Evolutionary conservation across 2,888 invertebrate genomes (phyloP).

Genomic region (Cactoblastis cactorum): DNA sequence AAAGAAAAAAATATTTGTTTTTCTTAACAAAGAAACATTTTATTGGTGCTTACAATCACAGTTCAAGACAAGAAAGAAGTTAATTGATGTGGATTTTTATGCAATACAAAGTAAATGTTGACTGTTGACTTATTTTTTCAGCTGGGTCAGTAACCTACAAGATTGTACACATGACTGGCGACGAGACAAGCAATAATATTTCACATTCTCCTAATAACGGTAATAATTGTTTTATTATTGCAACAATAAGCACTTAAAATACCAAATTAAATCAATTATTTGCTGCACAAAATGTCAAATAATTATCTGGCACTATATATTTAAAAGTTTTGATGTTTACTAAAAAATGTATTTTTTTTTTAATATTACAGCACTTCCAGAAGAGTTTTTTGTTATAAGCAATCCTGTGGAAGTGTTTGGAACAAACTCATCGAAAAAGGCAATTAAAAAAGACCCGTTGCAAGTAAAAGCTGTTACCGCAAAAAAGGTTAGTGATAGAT

Average conservation of each 20-base stretch:
- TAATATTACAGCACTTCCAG: slow-evolving; percentile 29
- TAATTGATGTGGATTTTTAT: too few species aligned
- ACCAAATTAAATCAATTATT: too few species aligned
- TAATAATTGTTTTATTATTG: slow-evolving; percentile 52
- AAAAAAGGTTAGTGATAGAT: slow-evolving; percentile 79
- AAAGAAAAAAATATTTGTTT: too few species aligned
- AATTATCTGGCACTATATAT: too few species aligned
- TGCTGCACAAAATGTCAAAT: too few species aligned
- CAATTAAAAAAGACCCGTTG: slow-evolving; percentile 68
- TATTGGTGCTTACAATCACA: too few species aligned
- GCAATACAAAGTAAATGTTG: too few species aligned
- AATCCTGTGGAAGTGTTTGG: slow-evolving; percentile 89
- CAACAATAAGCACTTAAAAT: too few species aligned
- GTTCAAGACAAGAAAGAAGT: too few species aligned
- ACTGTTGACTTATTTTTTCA: slow-evolving; percentile 31
- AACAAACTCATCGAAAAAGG: slow-evolving; percentile 69
- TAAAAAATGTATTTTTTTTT: slow-evolving; percentile 20
- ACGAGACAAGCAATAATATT: slow-evolving; percentile 51
- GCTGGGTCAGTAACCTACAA: slow-evolving; percentile 85
- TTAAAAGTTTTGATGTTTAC: too few species aligned
- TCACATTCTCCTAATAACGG: slow-evolving; percentile 64
- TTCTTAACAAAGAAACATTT: too few species aligned
- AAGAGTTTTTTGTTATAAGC: slow-evolving; percentile 90
- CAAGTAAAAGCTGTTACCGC: slow-evolving; percentile 82
- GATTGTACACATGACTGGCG: slow-evolving; percentile 84